Evolutionary conservation across 2,888 invertebrate species (phyloP), one percentile per base, ranked within the genome.

Genomic region (Microplitis manilae): DNA sequence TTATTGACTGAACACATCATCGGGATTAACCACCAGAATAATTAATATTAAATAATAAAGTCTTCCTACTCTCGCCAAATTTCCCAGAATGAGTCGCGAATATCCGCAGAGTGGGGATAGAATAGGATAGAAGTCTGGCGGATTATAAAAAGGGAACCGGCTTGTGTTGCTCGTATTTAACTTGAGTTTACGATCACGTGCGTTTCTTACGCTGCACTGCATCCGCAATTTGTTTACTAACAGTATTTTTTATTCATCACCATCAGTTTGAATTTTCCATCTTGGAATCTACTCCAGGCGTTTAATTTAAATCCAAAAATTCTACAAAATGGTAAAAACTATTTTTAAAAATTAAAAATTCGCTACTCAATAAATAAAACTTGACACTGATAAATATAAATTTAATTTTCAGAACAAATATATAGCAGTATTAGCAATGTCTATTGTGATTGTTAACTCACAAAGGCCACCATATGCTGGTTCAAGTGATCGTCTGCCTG

Each of bases 381-480:
- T 30, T 30, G 1, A 30, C 4, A 30, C 30, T 30, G 30, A 30
- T 30, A 30, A 2, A 13, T 50, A 50, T 50, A 13, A 50, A 50
- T 50, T 13, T 65, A 9, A 30, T 65, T 68, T 68, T 40, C 39
- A 75, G 74, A 61, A 59, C 4, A 75, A 75, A 39, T 68, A 61
- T 20, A 9, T 39, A 5, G 30, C 39, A 1, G 30, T 62, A 20
- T 39, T 75, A 38, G 15, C 41, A 2, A 40, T 75, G 74, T 38
- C 60, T 9, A 20, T 41, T 68, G 68, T 68, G 30, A n/a, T 90
- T 20, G 88, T 87, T 1, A 82, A 89, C 69, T 91, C 91, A 1
- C 94, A 95, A 87, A 91, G 95, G 38, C 93, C 94, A 0, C 92
- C 92, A 69, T 95, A 93, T 85, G 94, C 94, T 5, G 93, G 93